Base-by-base conservation (phyloP, 2,113 vertebrate genomes). In the Chloroceryle aenea region DNA sequence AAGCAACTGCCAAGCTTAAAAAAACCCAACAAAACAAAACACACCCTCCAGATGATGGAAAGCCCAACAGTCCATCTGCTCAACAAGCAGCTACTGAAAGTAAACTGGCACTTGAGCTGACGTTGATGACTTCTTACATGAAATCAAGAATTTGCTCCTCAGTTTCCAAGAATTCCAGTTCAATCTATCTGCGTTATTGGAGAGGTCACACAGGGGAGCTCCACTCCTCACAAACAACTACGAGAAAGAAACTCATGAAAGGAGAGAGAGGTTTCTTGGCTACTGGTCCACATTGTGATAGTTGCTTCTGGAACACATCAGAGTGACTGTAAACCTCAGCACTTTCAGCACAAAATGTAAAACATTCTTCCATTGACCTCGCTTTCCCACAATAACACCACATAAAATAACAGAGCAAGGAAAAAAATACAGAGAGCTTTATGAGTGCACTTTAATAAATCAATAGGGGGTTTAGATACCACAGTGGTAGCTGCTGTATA, bases 371-470 rank as follows among this genome's bases (percentile, higher is more conserved):
- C 64, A 90, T 20, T 94, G 95, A 96, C 93, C 76, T 93, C 1
- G 1, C 73, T 96, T 97, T 96, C 94, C 93, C 93, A 90, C 90
- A 97, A 91, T 94, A 95, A 89, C 89, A 96, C 87, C 87, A 95
- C 78, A 95, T 95, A 96, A 97, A 94, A 95, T 76, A 95, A 81
- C 87, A 95, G 75, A 95, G 59, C 48, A 81, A 86, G 75, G 67
- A 30, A 86, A 95, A 77, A 81, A 89, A 68, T 72, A 45, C 25
- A 58, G 52, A 73, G 47, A 76, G 66, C 48, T 96, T 95, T 94
- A 94, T 89, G 76, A 95, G 73, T 75, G 68, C 69, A 85, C 79
- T 97, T 95, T 93, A 95, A 95, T 95, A 97, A 97, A 95, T 96
- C 94, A 91, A 84, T 86, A 93, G 64, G 43, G 68, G 75, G 63